phyloP scores from a whole-genome alignment of 2,113 vertebrate genomes.

The Ciconia maguari region DNA sequence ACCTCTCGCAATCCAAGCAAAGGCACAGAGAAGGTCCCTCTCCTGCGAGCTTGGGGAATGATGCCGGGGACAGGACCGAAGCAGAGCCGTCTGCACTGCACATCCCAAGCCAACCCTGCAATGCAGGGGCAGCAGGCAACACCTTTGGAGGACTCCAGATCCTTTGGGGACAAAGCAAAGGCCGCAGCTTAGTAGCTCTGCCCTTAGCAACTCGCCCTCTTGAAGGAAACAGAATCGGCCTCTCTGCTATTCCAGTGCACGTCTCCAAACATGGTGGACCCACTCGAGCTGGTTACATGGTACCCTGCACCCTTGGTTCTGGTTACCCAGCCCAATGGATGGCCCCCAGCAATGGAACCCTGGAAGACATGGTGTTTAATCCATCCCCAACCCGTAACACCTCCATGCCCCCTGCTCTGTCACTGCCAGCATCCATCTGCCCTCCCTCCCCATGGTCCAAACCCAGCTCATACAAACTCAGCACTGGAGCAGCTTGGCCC shows the following conservation, averaged over 20 bases:
- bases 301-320: no score
- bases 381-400: accelerated
- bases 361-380: not conserved
- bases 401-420: not conserved
- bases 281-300: accelerated
- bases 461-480: not conserved
- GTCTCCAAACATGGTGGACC: not conserved
- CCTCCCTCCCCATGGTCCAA: not conserved
- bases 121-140: not conserved
- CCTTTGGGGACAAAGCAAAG: not conserved
- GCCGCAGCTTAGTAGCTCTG: not conserved
- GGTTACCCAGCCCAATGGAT: not conserved
- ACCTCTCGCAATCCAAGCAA: not conserved
- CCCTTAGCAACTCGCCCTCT: not conserved
- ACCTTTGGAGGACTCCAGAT: not conserved
- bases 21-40: not conserved
- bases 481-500: not conserved
- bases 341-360: not conserved
- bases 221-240: not conserved
- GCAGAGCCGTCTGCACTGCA: not conserved
- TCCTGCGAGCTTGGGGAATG: accelerated
- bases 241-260: not conserved
- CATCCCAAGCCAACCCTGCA: not conserved
- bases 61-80: not conserved
- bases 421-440: not conserved